phyloP scores from a whole-genome alignment of 1,140 invertebrate species.

The Lutraria rhynchaena region DNA sequence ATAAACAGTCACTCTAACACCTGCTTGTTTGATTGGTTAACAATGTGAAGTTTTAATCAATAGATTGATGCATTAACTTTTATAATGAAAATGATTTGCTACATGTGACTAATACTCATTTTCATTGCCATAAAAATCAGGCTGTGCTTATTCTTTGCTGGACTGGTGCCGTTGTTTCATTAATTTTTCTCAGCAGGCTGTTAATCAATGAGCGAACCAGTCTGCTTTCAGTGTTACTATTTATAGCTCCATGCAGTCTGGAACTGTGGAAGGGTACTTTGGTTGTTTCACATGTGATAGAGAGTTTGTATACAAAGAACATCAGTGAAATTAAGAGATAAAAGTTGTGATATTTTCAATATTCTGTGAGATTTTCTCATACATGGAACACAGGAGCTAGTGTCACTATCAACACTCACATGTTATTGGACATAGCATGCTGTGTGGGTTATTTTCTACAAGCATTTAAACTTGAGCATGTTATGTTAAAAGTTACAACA shows the following conservation, averaged over 20 bases:
- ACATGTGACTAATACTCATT: too few species aligned
- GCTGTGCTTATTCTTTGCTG: not conserved
- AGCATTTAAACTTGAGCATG: not conserved
- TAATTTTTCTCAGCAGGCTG: conserved; percentile 26
- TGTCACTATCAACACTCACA: too few species aligned
- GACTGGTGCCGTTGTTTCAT: conserved; percentile 42
- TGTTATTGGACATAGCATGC: too few species aligned
- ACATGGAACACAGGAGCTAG: not conserved
- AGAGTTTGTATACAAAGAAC: conserved; percentile 31
- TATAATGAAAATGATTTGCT: too few species aligned
- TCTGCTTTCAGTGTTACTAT: conserved; percentile 31
- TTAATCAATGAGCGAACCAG: conserved; percentile 15
- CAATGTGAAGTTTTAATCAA: too few species aligned
- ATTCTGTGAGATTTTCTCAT: not conserved
- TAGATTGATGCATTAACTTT: too few species aligned
- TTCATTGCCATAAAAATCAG: too few species aligned
- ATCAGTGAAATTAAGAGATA: not conserved
- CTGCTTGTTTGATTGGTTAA: too few species aligned
- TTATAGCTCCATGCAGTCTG: conserved; percentile 15
- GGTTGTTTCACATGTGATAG: not conserved
- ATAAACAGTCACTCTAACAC: too few species aligned
- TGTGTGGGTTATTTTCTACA: too few species aligned
- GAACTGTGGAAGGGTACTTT: not conserved
- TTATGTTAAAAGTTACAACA: not conserved
- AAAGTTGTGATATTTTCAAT: not conserved